Evolutionary conservation across 2,113 vertebrate species (phyloP).

Genomic region (Onychostruthus taczanowskii): DNA sequence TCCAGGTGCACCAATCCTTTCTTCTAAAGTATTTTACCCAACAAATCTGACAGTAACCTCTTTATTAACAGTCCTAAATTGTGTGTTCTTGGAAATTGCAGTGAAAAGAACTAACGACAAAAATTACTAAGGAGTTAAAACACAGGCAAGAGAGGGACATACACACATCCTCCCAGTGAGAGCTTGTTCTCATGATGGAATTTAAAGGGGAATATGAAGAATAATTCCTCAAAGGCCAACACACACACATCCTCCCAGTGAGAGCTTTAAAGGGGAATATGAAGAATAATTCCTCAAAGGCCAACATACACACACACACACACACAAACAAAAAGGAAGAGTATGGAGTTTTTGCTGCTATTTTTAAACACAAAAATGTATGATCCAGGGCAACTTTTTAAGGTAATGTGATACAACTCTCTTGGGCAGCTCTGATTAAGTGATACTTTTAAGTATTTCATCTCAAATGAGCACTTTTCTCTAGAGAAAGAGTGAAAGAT

Average conservation of each 20-base stretch:
- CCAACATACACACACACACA: not conserved
- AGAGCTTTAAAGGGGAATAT: not conserved
- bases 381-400: not conserved
- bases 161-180: not conserved
- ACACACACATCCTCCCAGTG: not conserved
- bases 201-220: not conserved
- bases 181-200: not conserved
- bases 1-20: not conserved
- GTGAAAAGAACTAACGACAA: not conserved
- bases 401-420: not conserved
- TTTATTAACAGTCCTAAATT: not conserved
- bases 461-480: not conserved
- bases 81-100: not conserved
- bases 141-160: not conserved
- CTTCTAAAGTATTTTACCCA: not conserved
- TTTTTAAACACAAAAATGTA: not conserved
- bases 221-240: not conserved
- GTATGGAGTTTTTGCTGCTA: accelerated
- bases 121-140: not conserved
- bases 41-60: not conserved
- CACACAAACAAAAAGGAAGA: not conserved
- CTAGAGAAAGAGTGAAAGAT: not conserved
- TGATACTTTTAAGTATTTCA: not conserved
- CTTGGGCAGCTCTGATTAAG: not conserved
- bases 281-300: not conserved